Evolutionary conservation across 2,113 vertebrate genomes (phyloP), one percentile per base, ranked within the genome.

Genomic region (Macquaria australasica): DNA sequence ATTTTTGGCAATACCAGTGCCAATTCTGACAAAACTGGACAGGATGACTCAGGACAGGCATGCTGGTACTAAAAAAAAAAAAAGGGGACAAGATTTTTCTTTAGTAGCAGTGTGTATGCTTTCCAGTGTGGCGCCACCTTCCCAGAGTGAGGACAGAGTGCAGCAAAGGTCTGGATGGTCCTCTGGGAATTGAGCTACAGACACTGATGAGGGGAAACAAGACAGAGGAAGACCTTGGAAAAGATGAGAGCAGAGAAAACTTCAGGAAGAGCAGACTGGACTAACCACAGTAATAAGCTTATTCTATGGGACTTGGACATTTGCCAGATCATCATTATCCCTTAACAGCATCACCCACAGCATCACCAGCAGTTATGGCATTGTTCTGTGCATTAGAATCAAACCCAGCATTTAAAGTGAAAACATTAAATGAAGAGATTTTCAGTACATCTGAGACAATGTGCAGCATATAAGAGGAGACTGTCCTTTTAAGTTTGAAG

Each of bases 1-100:
- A 85, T 85, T 86, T 89, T 87, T 86, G 84, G 66, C 73, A 89
- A 89, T 66, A 77, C 78, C 81, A 81, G 18, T 8, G 82, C 82
- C 75, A 76, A 70, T 87, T 85, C 51, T 51, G 85, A 78, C 59
- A 67, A 62, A 85, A 58, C n/a, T 51, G 72, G 83, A 72, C 63
- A 66, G 23, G 73, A 87, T 58, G 79, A 68, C 76, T 82, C 83
- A 77, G 71, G 82, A 84, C 51, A 66, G 66, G 37, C 71, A 43
- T 67, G 62, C 4, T 48, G 60, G 67, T 63, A 18, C 68, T 72
- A 31, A 39, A 67, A 88, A 73, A 60, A 41, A 41, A 37, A 0
- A 16, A 2, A 10, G 31, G 43, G 34, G 34, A 3, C 4, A 34
- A 43, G n/a, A 2, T 1, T 39, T 71, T 3, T 75, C 73, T 77